Evolutionary conservation across 2,113 vertebrate genomes (phyloP).

Genomic region (Muntiacus muntjak): DNA sequence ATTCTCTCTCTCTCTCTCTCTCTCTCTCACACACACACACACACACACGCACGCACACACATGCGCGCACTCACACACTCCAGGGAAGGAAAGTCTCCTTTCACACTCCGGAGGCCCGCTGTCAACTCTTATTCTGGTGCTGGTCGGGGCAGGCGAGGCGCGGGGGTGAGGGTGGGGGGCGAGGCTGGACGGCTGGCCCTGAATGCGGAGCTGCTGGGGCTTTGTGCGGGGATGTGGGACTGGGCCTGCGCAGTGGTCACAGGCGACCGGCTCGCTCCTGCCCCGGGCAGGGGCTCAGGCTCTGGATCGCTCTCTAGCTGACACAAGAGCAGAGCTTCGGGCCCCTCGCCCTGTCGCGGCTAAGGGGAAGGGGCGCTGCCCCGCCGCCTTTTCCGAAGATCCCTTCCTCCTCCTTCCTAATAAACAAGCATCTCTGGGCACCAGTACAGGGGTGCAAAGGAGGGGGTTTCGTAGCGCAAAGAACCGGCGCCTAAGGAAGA

Average conservation of each 20-base stretch:
- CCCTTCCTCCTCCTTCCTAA: not conserved
- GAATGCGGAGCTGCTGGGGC: not conserved
- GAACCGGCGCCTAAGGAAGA: not conserved
- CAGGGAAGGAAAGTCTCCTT: not conserved
- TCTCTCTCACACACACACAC: not conserved
- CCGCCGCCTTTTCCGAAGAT: not conserved
- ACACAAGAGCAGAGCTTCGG: not conserved
- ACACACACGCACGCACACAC: not conserved
- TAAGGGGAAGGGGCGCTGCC: not conserved
- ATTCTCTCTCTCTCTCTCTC: too few species aligned
- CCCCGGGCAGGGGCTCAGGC: fast-evolving
- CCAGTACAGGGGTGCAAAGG: not conserved
- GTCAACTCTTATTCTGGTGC: not conserved
- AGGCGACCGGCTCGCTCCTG: not conserved
- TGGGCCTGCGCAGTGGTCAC: not conserved
- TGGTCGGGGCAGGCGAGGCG: not conserved
- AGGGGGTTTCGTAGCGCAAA: not conserved
- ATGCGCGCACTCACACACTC: fast-evolving
- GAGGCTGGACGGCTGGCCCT: not conserved
- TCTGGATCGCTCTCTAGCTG: not conserved
- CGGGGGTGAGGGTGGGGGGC: not conserved
- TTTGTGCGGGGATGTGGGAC: not conserved
- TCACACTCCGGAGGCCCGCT: not conserved
- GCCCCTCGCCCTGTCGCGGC: not conserved
- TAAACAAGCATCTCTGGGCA: not conserved